Evolutionary conservation across 2,888 invertebrate species (phyloP).

Genomic region (Pristionchus entomophagus): DNA sequence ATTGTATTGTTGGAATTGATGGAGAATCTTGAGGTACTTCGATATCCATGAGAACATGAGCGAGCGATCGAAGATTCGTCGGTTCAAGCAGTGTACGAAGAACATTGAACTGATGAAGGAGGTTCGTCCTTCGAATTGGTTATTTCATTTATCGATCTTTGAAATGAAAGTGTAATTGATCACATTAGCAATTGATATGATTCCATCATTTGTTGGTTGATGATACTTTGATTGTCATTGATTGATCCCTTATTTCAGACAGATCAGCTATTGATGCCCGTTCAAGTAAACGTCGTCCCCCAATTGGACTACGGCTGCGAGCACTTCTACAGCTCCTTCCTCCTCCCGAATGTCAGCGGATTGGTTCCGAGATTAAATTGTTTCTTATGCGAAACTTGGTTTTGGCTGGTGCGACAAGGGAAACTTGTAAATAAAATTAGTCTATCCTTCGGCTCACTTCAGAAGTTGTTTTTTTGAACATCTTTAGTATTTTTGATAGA

Average conservation of each 20-base stretch:
- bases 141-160: not conserved
- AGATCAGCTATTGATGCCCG: constrained; percentile 3
- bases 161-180: not conserved
- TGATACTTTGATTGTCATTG: too few species aligned
- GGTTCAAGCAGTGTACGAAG: not conserved
- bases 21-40: too few species aligned
- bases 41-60: too few species aligned
- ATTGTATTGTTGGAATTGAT: too few species aligned
- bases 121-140: not conserved
- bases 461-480: too few species aligned
- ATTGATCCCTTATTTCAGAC: not conserved
- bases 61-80: not conserved
- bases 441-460: too few species aligned
- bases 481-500: too few species aligned
- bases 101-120: not conserved
- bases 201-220: not conserved
- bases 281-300: constrained; percentile 4
- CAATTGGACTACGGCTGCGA: not conserved
- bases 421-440: too few species aligned
- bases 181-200: too few species aligned
- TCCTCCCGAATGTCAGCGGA: not conserved
- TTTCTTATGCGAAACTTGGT: too few species aligned
- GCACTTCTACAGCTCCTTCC: not conserved
- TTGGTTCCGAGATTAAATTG: too few species aligned
- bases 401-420: too few species aligned